Conservation (phyloP, 2,797 vertebrate species). For the Decapterus maruadsi region DNA sequence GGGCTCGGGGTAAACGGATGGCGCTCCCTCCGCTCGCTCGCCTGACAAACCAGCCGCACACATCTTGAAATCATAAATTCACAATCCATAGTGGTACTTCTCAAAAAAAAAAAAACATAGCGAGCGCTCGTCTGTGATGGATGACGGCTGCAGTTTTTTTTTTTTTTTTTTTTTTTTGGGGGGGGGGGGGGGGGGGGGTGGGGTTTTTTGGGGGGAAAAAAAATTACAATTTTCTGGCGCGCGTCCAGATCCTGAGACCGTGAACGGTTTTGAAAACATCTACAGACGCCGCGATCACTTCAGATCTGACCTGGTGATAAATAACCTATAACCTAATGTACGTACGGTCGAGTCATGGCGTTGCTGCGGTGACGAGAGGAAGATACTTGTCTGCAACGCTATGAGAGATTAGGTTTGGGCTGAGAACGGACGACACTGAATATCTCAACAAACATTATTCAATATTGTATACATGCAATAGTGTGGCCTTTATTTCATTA, state of each 20-base stretch:
- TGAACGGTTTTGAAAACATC: neutral
- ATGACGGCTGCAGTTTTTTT: constrained; percentile 50
- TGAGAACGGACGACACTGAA: too few species aligned
- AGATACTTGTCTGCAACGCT: neutral
- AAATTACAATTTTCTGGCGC: constrained; percentile 33
- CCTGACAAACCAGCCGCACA: constrained; percentile 51
- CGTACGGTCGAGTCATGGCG: too few species aligned
- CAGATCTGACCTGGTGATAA: neutral
- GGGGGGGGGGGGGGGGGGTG: too few species aligned
- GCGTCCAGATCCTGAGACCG: constrained; percentile 28
- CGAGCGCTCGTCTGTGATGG: constrained; percentile 60
- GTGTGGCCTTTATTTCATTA: too few species aligned
- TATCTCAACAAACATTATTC: too few species aligned
- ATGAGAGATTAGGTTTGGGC: too few species aligned
- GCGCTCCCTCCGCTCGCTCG: constrained; percentile 45
- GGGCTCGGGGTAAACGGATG: constrained; percentile 57
- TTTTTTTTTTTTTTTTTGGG: too few species aligned
- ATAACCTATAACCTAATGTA: neutral
- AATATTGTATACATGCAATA: too few species aligned
- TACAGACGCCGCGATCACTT: constrained; percentile 15
- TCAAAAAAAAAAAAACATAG: constrained; percentile 20
- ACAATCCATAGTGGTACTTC: constrained; percentile 46
- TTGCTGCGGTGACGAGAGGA: too few species aligned
- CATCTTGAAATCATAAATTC: constrained; percentile 80
- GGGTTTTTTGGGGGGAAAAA: neutral